Evolutionary conservation across 2,888 invertebrate genomes (phyloP).

Genomic region (Drosophila lutescens): DNA sequence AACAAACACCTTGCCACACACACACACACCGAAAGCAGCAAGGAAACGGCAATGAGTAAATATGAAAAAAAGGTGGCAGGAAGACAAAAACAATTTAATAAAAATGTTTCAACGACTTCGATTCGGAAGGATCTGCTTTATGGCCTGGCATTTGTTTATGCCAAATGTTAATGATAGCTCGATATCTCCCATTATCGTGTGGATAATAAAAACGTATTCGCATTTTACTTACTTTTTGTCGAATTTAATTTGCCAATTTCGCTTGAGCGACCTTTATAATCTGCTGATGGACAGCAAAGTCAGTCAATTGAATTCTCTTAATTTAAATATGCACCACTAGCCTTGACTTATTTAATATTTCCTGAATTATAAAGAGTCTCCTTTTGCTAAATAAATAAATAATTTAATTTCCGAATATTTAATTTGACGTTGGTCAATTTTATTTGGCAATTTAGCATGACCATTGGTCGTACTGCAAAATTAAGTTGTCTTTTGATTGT

Average conservation of each 20-base stretch:
- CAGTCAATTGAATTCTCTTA: neutral
- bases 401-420: neutral
- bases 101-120: slow-evolving; percentile 58
- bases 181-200: neutral
- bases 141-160: slow-evolving; percentile 50
- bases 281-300: neutral
- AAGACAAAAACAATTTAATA: slow-evolving; percentile 63
- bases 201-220: neutral
- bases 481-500: neutral
- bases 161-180: slow-evolving; percentile 56
- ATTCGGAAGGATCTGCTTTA: slow-evolving; percentile 48
- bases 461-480: too few relatives aligned
- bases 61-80: slow-evolving; percentile 30
- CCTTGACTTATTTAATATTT: too few relatives aligned
- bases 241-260: neutral
- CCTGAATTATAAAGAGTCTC: too few relatives aligned
- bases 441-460: neutral
- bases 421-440: neutral
- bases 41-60: slow-evolving; percentile 32
- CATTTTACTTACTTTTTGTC: neutral
- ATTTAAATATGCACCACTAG: neutral
- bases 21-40: slow-evolving; percentile 20
- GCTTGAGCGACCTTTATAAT: neutral
- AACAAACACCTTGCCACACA: slow-evolving; percentile 72
- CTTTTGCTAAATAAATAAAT: neutral